These are phyloP conservation scores for Petrocephalus schoutedeni DNA, from an alignment of 2,797 vertebrate species.

Conservation along the genomic window DNA sequence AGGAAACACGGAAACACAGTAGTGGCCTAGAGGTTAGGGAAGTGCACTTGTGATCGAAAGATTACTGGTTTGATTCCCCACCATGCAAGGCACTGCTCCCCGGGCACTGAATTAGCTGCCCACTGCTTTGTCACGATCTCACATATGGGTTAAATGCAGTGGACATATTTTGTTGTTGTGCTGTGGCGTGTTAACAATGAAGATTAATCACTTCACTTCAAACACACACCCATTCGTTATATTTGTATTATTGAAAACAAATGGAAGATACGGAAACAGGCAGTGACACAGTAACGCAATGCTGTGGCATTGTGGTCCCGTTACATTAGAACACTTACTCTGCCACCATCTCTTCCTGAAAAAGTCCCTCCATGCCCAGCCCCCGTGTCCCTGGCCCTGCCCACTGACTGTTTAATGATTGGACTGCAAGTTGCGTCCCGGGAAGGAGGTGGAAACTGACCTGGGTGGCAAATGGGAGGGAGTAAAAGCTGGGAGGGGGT, in stretches of 20 bases:
- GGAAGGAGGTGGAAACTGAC: not conserved
- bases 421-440: not conserved
- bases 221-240: not conserved
- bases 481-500: constrained; percentile 34
- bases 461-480: not conserved
- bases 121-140: too few species aligned
- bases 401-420: not conserved
- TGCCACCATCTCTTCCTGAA: not conserved
- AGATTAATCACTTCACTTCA: too few species aligned
- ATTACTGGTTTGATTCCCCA: too few species aligned
- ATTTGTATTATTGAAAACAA: not conserved
- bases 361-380: not conserved
- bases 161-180: too few species aligned
- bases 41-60: too few species aligned
- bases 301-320: not conserved
- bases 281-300: not conserved
- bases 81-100: too few species aligned
- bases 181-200: too few species aligned
- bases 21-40: too few species aligned
- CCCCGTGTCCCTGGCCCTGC: not conserved
- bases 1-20: not conserved
- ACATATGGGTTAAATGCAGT: too few species aligned
- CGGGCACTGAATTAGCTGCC: too few species aligned
- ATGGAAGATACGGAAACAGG: constrained; percentile 3
- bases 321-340: not conserved